phyloP scores from a whole-genome alignment of 2,113 vertebrate species.

The Excalfactoria chinensis region DNA sequence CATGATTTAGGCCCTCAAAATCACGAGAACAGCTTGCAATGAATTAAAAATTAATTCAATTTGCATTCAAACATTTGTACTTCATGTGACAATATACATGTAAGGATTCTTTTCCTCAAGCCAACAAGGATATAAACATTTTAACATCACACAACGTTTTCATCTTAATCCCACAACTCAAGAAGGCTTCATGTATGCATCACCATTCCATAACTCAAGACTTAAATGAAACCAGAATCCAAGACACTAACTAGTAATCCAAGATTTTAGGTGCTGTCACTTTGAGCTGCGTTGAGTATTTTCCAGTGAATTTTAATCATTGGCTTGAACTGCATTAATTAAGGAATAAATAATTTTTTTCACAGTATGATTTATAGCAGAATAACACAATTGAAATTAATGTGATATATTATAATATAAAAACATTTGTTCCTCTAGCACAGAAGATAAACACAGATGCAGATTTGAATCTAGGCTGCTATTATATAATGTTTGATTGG shows the following conservation, averaged over 20 bases:
- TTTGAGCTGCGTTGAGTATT: slow-evolving; percentile 29
- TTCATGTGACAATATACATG: not conserved
- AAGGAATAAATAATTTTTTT: slow-evolving; percentile 24
- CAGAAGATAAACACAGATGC: slow-evolving; percentile 18
- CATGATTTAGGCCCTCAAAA: not conserved
- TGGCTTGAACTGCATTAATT: slow-evolving; percentile 47
- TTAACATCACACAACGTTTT: not conserved
- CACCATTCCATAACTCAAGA: not conserved
- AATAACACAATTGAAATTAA: slow-evolving; percentile 16
- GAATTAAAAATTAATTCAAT: not conserved
- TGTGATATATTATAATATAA: not conserved
- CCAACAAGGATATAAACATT: not conserved
- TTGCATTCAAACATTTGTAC: not conserved
- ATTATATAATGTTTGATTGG: not conserved
- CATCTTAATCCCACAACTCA: not conserved
- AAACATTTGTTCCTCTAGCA: not conserved
- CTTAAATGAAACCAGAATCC: slow-evolving; percentile 33
- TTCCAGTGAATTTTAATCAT: slow-evolving; percentile 50
- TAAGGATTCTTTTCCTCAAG: not conserved
- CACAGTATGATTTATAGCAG: not conserved
- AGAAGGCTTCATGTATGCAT: not conserved
- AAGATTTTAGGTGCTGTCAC: not conserved
- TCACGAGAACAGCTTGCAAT: not conserved
- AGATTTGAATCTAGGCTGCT: slow-evolving; percentile 3
- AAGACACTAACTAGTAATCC: not conserved